Evolutionary conservation across 2,888 invertebrate species (phyloP).

Genomic region (Gibbula magus): DNA sequence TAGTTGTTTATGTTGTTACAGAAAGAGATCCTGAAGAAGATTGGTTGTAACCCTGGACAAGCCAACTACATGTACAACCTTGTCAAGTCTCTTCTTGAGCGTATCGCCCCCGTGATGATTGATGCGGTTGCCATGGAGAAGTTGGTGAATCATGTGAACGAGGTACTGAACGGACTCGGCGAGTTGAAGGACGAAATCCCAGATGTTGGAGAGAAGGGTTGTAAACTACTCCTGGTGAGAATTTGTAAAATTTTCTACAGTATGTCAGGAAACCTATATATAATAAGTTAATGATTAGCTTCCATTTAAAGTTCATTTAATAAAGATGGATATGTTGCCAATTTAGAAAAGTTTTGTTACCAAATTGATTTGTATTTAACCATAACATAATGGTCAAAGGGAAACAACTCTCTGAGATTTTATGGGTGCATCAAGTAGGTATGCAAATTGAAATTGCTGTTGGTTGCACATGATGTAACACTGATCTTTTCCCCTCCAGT

Average conservation of each 20-base stretch:
- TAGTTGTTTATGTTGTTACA: conserved; percentile 70
- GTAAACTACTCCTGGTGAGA: conserved; percentile 87
- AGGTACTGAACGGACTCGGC: conserved; percentile 71
- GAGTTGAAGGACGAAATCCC: conserved; percentile 61
- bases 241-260: no score
- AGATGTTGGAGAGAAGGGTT: conserved; percentile 88
- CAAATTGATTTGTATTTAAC: background rate
- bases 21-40: conserved; percentile 90
- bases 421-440: background rate
- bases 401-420: no score
- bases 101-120: conserved; percentile 96
- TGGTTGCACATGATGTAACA: background rate
- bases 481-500: background rate
- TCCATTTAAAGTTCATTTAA: no score
- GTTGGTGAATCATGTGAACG: conserved; percentile 77
- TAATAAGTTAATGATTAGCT: no score
- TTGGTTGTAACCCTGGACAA: conserved; percentile 96
- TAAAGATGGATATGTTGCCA: no score
- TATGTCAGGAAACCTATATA: no score
- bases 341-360: background rate
- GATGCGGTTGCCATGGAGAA: conserved; percentile 90
- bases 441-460: background rate
- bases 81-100: conserved; percentile 94
- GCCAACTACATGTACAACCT: conserved; percentile 96
- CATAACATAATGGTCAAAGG: background rate